phyloP scores from a whole-genome alignment of 2,888 invertebrate genomes.

The Argyresthia goedartella region DNA sequence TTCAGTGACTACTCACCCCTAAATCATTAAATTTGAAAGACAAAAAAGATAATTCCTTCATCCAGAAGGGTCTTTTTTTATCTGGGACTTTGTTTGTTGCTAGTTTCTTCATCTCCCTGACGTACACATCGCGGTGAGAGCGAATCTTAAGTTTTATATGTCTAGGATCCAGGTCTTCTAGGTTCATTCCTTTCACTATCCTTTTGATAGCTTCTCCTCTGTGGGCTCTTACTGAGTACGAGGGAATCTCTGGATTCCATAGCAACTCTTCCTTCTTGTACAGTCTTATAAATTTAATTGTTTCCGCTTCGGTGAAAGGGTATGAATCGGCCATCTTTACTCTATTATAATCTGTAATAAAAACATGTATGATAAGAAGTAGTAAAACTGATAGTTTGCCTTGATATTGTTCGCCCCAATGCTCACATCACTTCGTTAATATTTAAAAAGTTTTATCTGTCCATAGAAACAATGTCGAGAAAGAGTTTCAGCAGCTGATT shows the following conservation, averaged over 20 bases:
- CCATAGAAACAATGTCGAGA: too few species aligned
- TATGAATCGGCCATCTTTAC: neutral
- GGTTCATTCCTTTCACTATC: conserved; percentile 29
- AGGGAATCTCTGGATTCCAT: conserved; percentile 27
- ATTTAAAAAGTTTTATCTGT: too few species aligned
- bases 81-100: conserved; percentile 12
- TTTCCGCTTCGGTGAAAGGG: conserved; percentile 6
- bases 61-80: neutral
- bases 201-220: conserved; percentile 20
- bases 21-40: too few species aligned
- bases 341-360: too few species aligned
- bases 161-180: conserved; percentile 28
- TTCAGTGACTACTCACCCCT: too few species aligned
- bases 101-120: conserved; percentile 42
- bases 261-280: conserved; percentile 30
- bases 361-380: too few species aligned
- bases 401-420: too few species aligned
- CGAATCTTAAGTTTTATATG: conserved; percentile 42
- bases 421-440: too few species aligned
- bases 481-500: neutral
- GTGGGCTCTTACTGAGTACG: conserved; percentile 24
- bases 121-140: conserved; percentile 39
- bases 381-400: too few species aligned
- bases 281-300: conserved; percentile 11
- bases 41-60: neutral